phyloP scores from a whole-genome alignment of 2,113 vertebrate genomes.

The Hemibates koningsi region DNA sequence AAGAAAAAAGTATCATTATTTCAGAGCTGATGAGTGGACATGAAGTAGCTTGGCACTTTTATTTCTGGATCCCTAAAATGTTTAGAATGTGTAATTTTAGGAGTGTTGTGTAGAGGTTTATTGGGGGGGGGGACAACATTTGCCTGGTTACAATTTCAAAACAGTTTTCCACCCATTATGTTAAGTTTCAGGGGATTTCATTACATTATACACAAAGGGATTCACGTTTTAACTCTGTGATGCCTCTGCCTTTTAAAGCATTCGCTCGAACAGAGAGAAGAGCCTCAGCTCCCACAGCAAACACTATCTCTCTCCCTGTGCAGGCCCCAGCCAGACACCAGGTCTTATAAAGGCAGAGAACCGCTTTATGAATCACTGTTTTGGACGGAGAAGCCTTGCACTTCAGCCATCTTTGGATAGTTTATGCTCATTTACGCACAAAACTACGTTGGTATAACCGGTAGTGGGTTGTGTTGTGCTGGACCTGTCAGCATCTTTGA shows the following conservation, averaged over 20 bases:
- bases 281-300: background rate
- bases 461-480: conserved; percentile 17
- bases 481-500: conserved; percentile 47
- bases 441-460: conserved; percentile 18
- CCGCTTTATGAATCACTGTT: background rate
- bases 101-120: background rate
- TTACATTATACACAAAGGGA: background rate
- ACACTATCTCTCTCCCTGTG: background rate
- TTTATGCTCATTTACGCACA: conserved; percentile 38
- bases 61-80: background rate
- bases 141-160: background rate
- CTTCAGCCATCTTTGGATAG: conserved; percentile 40
- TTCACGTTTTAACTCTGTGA: background rate
- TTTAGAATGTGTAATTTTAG: background rate
- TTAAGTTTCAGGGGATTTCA: accelerated
- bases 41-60: background rate
- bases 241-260: background rate
- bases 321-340: background rate
- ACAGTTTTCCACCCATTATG: background rate
- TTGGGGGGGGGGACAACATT: accelerated
- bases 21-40: background rate
- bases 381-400: background rate
- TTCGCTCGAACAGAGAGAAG: background rate
- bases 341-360: background rate
- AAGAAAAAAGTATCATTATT: background rate